Evolutionary conservation across 2,113 vertebrate genomes (phyloP).

Genomic region (Tyto alba): DNA sequence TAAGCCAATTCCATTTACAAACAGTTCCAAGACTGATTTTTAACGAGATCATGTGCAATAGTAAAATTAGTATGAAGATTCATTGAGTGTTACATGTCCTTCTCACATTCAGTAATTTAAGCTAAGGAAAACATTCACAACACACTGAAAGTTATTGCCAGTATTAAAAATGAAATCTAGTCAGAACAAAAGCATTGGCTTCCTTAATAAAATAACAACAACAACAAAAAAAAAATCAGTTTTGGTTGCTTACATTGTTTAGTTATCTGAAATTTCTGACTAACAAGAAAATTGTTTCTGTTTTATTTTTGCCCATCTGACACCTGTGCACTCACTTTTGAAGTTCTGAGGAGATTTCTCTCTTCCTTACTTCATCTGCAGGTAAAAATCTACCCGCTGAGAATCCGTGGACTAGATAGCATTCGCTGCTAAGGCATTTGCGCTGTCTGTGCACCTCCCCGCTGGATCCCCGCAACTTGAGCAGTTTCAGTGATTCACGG

Average conservation of each 20-base stretch:
- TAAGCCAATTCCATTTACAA: background rate
- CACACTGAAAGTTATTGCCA: background rate
- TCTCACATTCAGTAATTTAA: background rate
- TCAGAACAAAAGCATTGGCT: background rate
- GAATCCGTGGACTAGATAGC: background rate
- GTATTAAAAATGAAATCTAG: background rate
- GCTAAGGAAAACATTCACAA: background rate
- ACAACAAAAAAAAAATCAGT: accelerated
- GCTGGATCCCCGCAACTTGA: background rate
- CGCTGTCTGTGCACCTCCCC: background rate
- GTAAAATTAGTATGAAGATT: background rate
- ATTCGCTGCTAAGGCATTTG: background rate
- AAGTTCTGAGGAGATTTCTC: background rate
- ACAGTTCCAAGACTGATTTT: background rate
- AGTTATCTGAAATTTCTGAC: background rate
- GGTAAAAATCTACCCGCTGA: background rate
- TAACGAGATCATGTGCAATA: background rate
- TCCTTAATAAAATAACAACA: background rate
- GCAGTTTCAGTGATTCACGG: background rate
- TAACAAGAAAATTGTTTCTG: background rate
- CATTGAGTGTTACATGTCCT: background rate
- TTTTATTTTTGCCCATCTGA: background rate
- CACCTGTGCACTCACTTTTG: background rate
- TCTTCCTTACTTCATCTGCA: background rate
- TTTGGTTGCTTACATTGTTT: background rate